Conservation (phyloP, 37 sponge, comb jelly and placozoan genomes). For the Cladorhizidae sp. region DNA sequence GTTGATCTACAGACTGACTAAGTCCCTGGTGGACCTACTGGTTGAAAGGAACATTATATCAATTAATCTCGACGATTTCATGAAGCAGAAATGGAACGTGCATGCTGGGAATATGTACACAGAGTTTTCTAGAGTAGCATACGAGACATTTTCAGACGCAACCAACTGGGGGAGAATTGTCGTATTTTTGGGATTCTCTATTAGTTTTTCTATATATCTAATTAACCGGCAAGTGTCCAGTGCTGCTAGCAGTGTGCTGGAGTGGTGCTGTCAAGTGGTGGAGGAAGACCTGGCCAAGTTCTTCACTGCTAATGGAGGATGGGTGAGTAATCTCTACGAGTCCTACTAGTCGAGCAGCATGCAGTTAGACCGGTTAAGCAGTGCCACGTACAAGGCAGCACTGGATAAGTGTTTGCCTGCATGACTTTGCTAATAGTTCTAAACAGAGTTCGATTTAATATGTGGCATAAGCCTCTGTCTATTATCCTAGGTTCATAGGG, state of each 20-base stretch:
- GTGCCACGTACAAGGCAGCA: too few relatives aligned
- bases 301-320: constrained; percentile 46
- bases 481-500: too few relatives aligned
- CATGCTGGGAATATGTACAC: constrained; percentile 21
- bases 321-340: constrained; percentile 69
- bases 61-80: constrained; percentile 6
- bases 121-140: constrained; percentile 35
- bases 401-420: too few relatives aligned
- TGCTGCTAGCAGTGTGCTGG: constrained; percentile 31
- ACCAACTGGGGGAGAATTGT: constrained; percentile 65
- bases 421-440: too few relatives aligned
- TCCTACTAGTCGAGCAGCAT: too few relatives aligned
- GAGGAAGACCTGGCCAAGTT: constrained; percentile 31
- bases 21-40: background rate
- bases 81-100: background rate
- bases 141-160: constrained; percentile 25
- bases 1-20: background rate
- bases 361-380: too few relatives aligned
- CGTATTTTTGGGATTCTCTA: constrained; percentile 53
- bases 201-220: constrained; percentile 32
- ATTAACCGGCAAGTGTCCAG: constrained; percentile 17
- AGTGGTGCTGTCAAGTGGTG: constrained; percentile 51
- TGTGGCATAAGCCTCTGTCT: too few relatives aligned
- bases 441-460: too few relatives aligned
- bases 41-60: background rate